Conservation (phyloP, 2,797 vertebrate species). For the Numenius phaeopus region DNA sequence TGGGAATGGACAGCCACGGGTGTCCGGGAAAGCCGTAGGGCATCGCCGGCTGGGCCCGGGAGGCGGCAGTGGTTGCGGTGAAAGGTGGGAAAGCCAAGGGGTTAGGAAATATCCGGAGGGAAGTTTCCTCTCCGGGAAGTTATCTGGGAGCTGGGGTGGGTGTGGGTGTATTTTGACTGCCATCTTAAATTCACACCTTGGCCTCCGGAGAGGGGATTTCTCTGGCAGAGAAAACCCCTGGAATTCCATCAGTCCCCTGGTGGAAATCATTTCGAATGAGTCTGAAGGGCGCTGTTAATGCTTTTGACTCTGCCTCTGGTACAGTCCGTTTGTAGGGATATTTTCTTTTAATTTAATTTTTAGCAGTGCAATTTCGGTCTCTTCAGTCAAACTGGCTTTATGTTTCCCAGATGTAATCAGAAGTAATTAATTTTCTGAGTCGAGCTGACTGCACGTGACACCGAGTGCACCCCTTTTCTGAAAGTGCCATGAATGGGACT, state of each 20-base stretch:
- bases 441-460: neutral
- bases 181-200: neutral
- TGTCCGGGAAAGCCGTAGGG: too few relatives aligned
- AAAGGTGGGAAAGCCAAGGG: neutral
- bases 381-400: neutral
- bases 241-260: fast-evolving
- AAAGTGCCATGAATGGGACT: neutral
- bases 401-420: neutral
- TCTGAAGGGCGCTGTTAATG: neutral
- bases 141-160: too few relatives aligned
- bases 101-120: fast-evolving
- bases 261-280: fast-evolving
- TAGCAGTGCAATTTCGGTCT: fast-evolving
- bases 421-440: neutral
- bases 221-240: fast-evolving
- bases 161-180: neutral
- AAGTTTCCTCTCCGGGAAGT: neutral
- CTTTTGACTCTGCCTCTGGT: fast-evolving
- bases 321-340: fast-evolving
- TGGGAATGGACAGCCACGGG: too few relatives aligned
- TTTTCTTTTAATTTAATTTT: neutral
- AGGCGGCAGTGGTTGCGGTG: too few relatives aligned
- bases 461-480: neutral
- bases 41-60: neutral
- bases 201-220: fast-evolving